Conservation (phyloP, 2,888 invertebrate species). For the Liposcelis brunnea region DNA sequence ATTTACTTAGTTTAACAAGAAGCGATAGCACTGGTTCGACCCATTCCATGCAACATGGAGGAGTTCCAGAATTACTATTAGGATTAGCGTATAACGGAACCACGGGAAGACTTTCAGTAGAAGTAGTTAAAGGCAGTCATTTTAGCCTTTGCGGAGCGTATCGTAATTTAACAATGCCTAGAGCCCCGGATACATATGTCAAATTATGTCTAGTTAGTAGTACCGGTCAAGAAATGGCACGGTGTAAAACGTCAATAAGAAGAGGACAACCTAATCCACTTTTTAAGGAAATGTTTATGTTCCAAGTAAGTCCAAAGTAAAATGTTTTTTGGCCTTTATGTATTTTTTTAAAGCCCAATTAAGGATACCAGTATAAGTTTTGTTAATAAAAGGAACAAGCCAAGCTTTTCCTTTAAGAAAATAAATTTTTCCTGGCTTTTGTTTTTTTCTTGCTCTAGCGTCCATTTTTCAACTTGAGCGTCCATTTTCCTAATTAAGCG, state of each 20-base stretch:
- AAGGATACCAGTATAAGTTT: not conserved
- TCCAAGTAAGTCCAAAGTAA: slow-evolving; percentile 46
- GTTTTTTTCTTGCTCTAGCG: too few relatives aligned
- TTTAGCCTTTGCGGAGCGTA: slow-evolving; percentile 33
- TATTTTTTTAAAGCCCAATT: slow-evolving; percentile 9
- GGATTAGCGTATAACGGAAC: slow-evolving; percentile 86
- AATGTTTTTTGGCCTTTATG: not conserved
- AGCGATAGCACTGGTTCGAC: slow-evolving; percentile 90
- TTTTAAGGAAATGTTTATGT: slow-evolving; percentile 90
- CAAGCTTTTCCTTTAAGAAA: slow-evolving; percentile 1
- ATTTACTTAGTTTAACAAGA: slow-evolving; percentile 61
- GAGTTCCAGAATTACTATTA: slow-evolving; percentile 75
- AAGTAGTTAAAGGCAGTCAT: slow-evolving; percentile 65
- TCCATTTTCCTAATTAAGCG: too few relatives aligned
- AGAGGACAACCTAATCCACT: slow-evolving; percentile 89
- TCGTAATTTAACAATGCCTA: slow-evolving; percentile 55
- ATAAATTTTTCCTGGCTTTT: not conserved
- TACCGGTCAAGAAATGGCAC: slow-evolving; percentile 81
- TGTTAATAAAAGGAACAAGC: slow-evolving; percentile 2
- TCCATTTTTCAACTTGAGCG: too few relatives aligned
- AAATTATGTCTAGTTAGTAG: slow-evolving; percentile 83
- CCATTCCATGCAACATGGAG: slow-evolving; percentile 72
- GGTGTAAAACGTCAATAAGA: slow-evolving; percentile 80
- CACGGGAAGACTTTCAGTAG: slow-evolving; percentile 82
- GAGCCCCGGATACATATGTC: slow-evolving; percentile 86